Evolutionary conservation across 2,888 invertebrate genomes (phyloP).

Genomic region (Ormyrus nitidulus): DNA sequence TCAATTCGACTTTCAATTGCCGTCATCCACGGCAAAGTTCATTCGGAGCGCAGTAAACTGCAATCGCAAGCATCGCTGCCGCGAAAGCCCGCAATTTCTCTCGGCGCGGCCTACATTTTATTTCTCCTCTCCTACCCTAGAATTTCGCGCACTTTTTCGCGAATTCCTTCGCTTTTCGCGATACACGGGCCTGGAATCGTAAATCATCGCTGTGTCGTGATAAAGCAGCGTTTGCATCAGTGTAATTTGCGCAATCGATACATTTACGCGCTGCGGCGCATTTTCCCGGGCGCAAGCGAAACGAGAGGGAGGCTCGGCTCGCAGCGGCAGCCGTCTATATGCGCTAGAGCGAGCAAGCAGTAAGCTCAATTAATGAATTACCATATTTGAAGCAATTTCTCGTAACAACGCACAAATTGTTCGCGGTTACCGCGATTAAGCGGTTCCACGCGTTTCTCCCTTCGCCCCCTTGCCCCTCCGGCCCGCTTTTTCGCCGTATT

Average conservation of each 20-base stretch:
- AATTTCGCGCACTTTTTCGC: background rate
- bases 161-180: slow-evolving; percentile 1
- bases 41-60: too few relatives aligned
- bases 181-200: background rate
- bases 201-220: slow-evolving; percentile 24
- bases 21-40: too few relatives aligned
- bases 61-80: too few relatives aligned
- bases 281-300: too few relatives aligned
- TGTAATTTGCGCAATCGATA: slow-evolving; percentile 36
- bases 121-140: too few relatives aligned
- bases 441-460: background rate
- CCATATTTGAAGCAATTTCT: slow-evolving; percentile 50
- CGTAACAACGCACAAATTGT: slow-evolving; percentile 45
- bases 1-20: too few relatives aligned
- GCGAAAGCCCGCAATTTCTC: too few relatives aligned
- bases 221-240: slow-evolving; percentile 11
- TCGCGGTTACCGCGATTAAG: slow-evolving; percentile 26
- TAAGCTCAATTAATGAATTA: slow-evolving; percentile 56
- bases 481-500: too few relatives aligned
- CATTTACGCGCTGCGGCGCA: background rate
- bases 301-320: too few relatives aligned
- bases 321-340: background rate
- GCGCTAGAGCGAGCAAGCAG: background rate
- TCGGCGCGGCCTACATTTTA: too few relatives aligned
- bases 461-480: too few relatives aligned